phyloP scores from a whole-genome alignment of 2,113 vertebrate species.

The Amazona vittata region DNA sequence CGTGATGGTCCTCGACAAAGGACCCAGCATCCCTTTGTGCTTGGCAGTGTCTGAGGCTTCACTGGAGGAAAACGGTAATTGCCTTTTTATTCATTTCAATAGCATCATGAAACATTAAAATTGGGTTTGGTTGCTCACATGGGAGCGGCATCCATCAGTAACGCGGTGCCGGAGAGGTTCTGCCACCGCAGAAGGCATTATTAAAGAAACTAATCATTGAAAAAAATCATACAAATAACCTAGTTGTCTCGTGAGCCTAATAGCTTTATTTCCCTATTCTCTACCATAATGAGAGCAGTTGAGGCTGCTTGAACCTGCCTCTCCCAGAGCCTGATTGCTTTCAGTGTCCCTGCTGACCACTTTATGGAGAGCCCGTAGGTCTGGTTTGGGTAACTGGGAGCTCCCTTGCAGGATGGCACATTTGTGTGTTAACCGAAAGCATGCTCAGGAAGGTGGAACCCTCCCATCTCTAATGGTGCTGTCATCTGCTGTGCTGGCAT shows the following conservation, averaged over 20 bases:
- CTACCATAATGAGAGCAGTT: conserved; percentile 43
- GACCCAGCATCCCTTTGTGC: accelerated
- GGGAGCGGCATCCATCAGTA: conserved; percentile 16
- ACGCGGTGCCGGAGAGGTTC: not conserved
- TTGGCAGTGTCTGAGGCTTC: not conserved
- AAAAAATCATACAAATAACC: conserved; percentile 69
- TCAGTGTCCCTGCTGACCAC: conserved; percentile 71
- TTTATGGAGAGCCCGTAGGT: conserved; percentile 64
- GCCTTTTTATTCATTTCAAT: conserved; percentile 22
- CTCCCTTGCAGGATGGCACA: conserved; percentile 14
- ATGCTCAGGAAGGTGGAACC: conserved; percentile 17
- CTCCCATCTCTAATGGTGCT: not conserved
- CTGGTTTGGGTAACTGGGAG: conserved; percentile 63
- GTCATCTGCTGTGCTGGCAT: accelerated
- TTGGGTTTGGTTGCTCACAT: conserved; percentile 8
- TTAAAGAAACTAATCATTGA: conserved; percentile 73
- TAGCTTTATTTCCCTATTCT: conserved; percentile 53
- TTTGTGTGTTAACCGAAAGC: conserved; percentile 73
- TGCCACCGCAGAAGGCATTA: conserved; percentile 57
- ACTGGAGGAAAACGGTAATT: not conserved
- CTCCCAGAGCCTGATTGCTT: conserved; percentile 70
- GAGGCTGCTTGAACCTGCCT: conserved; percentile 52
- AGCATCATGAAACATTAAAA: conserved; percentile 11
- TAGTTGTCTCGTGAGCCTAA: conserved; percentile 61
- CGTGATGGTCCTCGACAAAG: accelerated